Percentiles rank a stretch among this genome's conserved stretches.
Conservation (phyloP, 2,888 invertebrate genomes). For the Agonopterix alstromeriana region DNA sequence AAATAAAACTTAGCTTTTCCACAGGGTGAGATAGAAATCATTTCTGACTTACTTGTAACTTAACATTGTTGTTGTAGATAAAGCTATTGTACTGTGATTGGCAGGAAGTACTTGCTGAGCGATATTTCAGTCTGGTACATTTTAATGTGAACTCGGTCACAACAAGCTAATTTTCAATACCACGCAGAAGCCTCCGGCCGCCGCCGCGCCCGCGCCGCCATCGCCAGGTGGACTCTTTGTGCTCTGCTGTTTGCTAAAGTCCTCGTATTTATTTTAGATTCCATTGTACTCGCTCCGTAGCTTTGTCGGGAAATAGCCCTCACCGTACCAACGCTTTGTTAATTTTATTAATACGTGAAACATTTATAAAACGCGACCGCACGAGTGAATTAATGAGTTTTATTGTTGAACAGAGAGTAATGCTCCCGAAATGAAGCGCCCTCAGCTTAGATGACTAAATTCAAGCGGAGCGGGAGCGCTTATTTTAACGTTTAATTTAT, state of each 20-base stretch:
- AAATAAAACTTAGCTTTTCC: too few relatives aligned
- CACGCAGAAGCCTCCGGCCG: background rate
- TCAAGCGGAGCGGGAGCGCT: conserved; percentile 28
- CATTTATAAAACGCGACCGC: conserved; percentile 73
- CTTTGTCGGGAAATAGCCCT: conserved; percentile 71
- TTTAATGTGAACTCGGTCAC: conserved; percentile 36
- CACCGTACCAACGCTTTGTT: conserved; percentile 64
- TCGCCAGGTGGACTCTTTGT: conserved; percentile 68
- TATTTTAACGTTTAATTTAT: conserved; percentile 56
- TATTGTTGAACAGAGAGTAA: conserved; percentile 69
- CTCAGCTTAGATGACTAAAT: conserved; percentile 50
- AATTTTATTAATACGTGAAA: conserved; percentile 76
- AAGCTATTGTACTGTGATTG: too few relatives aligned
- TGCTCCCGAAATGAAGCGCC: conserved; percentile 57
- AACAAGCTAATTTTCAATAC: conserved; percentile 54
- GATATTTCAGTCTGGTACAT: conserved; percentile 12
- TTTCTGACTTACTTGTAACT: too few relatives aligned
- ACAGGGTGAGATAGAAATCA: too few relatives aligned
- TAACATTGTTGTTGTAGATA: too few relatives aligned
- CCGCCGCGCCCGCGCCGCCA: conserved; percentile 19
- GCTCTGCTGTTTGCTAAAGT: conserved; percentile 68
- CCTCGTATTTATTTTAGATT: conserved; percentile 74
- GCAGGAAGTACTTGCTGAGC: too few relatives aligned
- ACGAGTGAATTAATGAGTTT: conserved; percentile 70
- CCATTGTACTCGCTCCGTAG: conserved; percentile 66